phyloP scores from a whole-genome alignment of 2,888 invertebrate species.

The Nomada fabriciana region DNA sequence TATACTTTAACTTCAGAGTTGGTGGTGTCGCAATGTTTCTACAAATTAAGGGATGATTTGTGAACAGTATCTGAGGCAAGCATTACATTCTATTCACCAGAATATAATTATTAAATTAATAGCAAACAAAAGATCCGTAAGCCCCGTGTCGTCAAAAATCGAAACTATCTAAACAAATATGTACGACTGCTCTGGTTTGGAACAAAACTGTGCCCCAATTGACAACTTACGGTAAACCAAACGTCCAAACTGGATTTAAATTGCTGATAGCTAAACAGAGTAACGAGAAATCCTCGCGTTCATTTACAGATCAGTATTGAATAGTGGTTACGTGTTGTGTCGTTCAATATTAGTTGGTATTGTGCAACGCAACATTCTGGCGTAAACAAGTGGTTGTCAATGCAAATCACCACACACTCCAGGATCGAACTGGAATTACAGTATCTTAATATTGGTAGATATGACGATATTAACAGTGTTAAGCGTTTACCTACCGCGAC shows the following conservation, averaged over 20 bases:
- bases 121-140: too few relatives aligned
- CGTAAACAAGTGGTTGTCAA: not conserved
- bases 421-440: not conserved
- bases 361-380: not conserved
- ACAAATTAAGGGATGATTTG: too few relatives aligned
- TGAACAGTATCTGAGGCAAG: too few relatives aligned
- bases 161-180: too few relatives aligned
- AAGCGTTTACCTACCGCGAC: too few relatives aligned
- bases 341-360: slow-evolving; percentile 3
- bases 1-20: too few relatives aligned
- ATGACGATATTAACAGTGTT: too few relatives aligned
- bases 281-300: not conserved
- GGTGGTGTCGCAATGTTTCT: too few relatives aligned
- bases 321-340: slow-evolving; percentile 4
- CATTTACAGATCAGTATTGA: slow-evolving; percentile 3
- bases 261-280: not conserved
- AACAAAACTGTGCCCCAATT: not conserved
- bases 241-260: not conserved
- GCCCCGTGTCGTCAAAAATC: too few relatives aligned
- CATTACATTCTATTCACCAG: too few relatives aligned
- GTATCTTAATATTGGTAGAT: not conserved
- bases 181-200: not conserved
- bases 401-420: not conserved
- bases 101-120: too few relatives aligned
- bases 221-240: not conserved